These are phyloP conservation scores for Caenorhabditis sulstoni DNA, from an alignment of 2,888 invertebrate species.

Conservation along the genomic window DNA sequence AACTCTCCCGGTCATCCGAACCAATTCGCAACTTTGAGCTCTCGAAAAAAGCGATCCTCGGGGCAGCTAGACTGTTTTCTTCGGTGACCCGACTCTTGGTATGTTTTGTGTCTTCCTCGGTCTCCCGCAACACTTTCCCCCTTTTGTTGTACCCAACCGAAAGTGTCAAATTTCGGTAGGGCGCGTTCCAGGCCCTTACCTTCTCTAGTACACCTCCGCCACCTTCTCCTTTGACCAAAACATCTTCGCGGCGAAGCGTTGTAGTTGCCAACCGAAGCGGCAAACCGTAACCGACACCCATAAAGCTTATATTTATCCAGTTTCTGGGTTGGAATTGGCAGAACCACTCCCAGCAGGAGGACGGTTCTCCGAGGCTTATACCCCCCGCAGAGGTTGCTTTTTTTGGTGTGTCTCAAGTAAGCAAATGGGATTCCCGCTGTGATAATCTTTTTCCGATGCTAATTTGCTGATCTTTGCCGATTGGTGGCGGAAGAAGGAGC, in stretches of 20 bases:
- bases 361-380: constrained; percentile 36
- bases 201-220: constrained; percentile 35
- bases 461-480: constrained; percentile 23
- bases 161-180: constrained; percentile 46
- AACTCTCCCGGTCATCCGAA: not conserved
- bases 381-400: constrained; percentile 21
- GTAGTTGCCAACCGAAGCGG: constrained; percentile 50
- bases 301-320: constrained; percentile 35
- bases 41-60: too few species aligned
- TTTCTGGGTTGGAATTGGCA: not conserved
- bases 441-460: constrained; percentile 49
- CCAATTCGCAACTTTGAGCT: not conserved
- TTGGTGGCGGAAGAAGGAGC: not conserved
- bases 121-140: constrained; percentile 20
- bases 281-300: constrained; percentile 58
- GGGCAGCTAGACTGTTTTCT: not conserved
- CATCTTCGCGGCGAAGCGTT: constrained; percentile 11
- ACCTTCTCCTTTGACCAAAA: constrained; percentile 35
- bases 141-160: constrained; percentile 33
- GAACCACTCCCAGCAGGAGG: too few species aligned
- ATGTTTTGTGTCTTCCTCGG: constrained; percentile 10
- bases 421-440: constrained; percentile 49
- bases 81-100: not conserved
- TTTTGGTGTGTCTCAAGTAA: too few species aligned
- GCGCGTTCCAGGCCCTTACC: constrained; percentile 56